These are phyloP conservation scores for Uria aalge DNA, from an alignment of 2,113 vertebrate genomes.

Conservation along the genomic window DNA sequence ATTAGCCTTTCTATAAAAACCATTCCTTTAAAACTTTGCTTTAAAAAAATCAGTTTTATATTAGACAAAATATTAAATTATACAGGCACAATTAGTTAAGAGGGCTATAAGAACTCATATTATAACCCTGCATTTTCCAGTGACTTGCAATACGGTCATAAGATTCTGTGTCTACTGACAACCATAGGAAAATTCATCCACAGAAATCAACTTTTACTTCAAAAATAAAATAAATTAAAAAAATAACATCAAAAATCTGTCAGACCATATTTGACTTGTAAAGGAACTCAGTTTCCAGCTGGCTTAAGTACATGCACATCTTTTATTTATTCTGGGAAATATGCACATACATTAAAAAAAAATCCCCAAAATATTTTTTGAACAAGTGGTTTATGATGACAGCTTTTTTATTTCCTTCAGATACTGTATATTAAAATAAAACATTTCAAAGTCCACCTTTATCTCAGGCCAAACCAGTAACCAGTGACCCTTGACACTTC, in stretches of 20 bases:
- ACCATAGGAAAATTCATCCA: not conserved
- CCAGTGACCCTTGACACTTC: not conserved
- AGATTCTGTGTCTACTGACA: slow-evolving; percentile 8
- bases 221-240: not conserved
- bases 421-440: not conserved
- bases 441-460: not conserved
- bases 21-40: slow-evolving; percentile 44
- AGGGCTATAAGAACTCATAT: not conserved
- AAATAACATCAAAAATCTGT: not conserved
- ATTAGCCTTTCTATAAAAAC: slow-evolving; percentile 61
- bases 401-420: not conserved
- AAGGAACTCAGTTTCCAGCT: not conserved
- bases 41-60: slow-evolving; percentile 46
- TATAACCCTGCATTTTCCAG: slow-evolving; percentile 37
- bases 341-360: not conserved
- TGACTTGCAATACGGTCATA: slow-evolving; percentile 29
- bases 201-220: not conserved
- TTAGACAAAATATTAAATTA: slow-evolving; percentile 63
- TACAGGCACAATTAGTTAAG: slow-evolving; percentile 50
- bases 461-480: not conserved
- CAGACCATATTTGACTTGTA: not conserved
- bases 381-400: not conserved
- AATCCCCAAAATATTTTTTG: not conserved
- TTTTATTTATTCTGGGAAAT: not conserved
- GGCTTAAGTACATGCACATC: not conserved